Evolutionary conservation across 1,140 invertebrate species (phyloP).

Genomic region (Protaetia brevitarsis): DNA sequence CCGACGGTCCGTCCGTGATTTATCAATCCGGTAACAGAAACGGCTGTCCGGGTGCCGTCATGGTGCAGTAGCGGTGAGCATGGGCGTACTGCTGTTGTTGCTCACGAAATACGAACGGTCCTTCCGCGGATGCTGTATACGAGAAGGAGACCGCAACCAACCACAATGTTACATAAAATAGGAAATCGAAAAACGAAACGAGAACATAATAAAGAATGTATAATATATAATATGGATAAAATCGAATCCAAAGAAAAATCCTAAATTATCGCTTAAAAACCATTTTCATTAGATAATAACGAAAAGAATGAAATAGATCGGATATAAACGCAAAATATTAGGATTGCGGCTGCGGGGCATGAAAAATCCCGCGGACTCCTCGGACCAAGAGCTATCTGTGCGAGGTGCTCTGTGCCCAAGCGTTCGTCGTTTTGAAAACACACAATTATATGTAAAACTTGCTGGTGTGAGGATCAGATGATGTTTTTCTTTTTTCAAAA

Average conservation of each 20-base stretch:
- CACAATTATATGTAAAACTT: neutral
- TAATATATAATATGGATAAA: neutral
- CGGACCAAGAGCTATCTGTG: constrained; percentile 47
- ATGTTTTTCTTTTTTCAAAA: no score
- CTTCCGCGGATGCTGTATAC: constrained; percentile 74
- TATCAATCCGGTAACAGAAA: constrained; percentile 31
- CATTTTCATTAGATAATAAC: constrained; percentile 8
- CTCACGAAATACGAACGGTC: constrained; percentile 49
- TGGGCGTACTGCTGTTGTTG: constrained; percentile 38
- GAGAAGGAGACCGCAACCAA: constrained; percentile 72
- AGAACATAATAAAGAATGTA: neutral
- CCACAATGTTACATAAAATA: constrained; percentile 46
- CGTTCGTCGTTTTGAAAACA: neutral
- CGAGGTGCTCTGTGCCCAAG: constrained; percentile 33
- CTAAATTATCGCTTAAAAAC: neutral
- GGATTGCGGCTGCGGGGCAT: constrained; percentile 39
- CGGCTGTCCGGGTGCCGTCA: constrained; percentile 39
- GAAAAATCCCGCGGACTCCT: constrained; percentile 20
- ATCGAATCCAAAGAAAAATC: constrained; percentile 13
- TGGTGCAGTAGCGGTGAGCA: constrained; percentile 37
- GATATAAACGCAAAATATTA: constrained; percentile 34
- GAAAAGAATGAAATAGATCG: constrained; percentile 26
- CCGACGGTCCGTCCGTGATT: constrained; percentile 32
- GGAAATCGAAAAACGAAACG: neutral
- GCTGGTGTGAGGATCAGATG: neutral